Base-by-base conservation (phyloP, 2,113 vertebrate species). In the Lutjanus erythropterus region DNA sequence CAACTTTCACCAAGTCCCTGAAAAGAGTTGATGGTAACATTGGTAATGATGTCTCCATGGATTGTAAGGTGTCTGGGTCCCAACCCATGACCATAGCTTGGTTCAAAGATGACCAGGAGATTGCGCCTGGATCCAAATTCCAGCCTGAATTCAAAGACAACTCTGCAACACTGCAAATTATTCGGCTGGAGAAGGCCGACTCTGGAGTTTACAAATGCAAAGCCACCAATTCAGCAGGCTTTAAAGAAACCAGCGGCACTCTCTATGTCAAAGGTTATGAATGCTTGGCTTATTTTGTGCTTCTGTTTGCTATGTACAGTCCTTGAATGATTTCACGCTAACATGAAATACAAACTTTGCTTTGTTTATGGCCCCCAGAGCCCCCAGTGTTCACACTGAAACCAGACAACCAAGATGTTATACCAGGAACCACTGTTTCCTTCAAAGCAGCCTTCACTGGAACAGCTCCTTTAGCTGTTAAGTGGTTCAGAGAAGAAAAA, bases 51-150 rank as follows among this genome's bases (percentile, higher is more conserved):
- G 94, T 97, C 66, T 96, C 84, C 27, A 86, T 99, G 91, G 97
- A 99, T 73, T 97, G 97, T 92, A 99, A 96, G 90, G 95, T 98
- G 71, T 97, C 98, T 78, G 98, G 98, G 78, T 99, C 98, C 47
- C 96, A 98, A 72, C 97, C 98, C 49, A 97, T 99, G 95, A 96
- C 94, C 0, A 83, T 98, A 53, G 91, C 91, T 80, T 99, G 98
- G 98, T 98, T 97, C 91, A 99, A 98, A 92, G 96, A 98, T 16
- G 96, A 97, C 5, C 95, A 87, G 87, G 96, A 98, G 86, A 83
- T 98, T 25, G 62, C 87, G 19, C 53, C 95, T 82, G 95, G 95
- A 53, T 85, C 91, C 70, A 98, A 95, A 89, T 96, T 97, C 80
- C 94, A 92, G 89, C 87, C 95, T 55, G 94, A 96, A 1, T 96